phyloP scores from a whole-genome alignment of 2,888 invertebrate genomes.

The Troides oblongomaculatus region DNA sequence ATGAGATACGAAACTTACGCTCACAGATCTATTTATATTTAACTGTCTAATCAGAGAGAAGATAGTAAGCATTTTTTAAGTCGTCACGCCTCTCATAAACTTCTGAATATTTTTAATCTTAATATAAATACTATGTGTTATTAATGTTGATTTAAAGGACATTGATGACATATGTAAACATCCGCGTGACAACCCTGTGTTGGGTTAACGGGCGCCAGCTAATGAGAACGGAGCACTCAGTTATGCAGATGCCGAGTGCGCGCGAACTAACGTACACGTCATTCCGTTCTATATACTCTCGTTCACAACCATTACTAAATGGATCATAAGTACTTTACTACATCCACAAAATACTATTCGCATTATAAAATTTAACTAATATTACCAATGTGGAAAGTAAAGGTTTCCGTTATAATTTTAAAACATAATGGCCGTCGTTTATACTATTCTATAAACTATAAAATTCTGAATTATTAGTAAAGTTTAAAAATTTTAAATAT shows the following conservation, averaged over 20 bases:
- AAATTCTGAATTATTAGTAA: too few species aligned
- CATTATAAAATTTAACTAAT: constrained; percentile 6
- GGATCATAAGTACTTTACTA: constrained; percentile 15
- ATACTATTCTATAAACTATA: too few species aligned
- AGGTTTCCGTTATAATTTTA: background rate
- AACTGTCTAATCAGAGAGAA: background rate
- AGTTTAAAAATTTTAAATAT: too few species aligned
- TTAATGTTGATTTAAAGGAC: background rate
- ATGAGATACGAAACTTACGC: background rate
- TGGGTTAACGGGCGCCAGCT: constrained; percentile 71
- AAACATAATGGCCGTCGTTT: too few species aligned
- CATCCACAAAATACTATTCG: constrained; percentile 15
- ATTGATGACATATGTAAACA: background rate
- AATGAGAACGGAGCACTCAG: constrained; percentile 72
- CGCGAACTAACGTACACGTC: constrained; percentile 34
- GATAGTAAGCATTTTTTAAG: background rate
- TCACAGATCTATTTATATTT: background rate
- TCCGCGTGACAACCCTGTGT: constrained; percentile 23
- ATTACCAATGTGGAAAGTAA: background rate
- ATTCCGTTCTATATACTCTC: constrained; percentile 27
- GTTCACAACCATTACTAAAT: constrained; percentile 24
- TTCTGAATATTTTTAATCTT: background rate
- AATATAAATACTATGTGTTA: background rate
- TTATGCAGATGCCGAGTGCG: constrained; percentile 67
- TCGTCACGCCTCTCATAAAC: background rate